Evolutionary conservation across 2,113 vertebrate genomes (phyloP).

Genomic region (Chamaetylas fuelleborni): DNA sequence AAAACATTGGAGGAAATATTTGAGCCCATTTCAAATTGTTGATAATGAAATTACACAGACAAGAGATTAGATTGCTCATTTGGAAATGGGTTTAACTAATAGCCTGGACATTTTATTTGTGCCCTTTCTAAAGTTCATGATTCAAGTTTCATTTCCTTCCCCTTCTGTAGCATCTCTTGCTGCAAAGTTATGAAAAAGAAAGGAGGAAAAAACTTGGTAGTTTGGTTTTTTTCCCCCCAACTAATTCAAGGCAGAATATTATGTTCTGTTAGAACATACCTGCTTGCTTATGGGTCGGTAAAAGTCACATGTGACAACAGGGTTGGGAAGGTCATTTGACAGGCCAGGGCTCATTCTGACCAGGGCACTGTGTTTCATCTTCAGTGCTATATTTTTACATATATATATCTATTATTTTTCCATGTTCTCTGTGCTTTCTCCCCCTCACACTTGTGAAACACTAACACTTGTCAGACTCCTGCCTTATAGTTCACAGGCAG

Average conservation of each 20-base stretch:
- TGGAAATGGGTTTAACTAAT: slow-evolving; percentile 56
- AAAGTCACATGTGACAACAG: background rate
- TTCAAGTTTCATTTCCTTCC: background rate
- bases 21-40: slow-evolving; percentile 35
- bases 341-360: background rate
- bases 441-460: background rate
- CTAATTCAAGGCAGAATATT: background rate
- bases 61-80: slow-evolving; percentile 44
- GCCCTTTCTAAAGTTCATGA: background rate
- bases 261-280: background rate
- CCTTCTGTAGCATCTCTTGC: background rate
- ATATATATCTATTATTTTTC: background rate
- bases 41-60: slow-evolving; percentile 41
- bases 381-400: background rate
- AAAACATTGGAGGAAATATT: slow-evolving; percentile 49
- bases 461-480: background rate
- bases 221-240: too few relatives aligned
- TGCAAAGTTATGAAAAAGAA: background rate
- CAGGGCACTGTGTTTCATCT: background rate
- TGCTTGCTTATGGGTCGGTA: background rate
- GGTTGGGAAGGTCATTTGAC: background rate
- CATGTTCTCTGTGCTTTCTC: background rate
- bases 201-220: background rate
- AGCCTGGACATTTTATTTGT: slow-evolving; percentile 14
- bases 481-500: background rate